Evolutionary conservation across 2,888 invertebrate species (phyloP).

Genomic region (Gymnocheta viridis): DNA sequence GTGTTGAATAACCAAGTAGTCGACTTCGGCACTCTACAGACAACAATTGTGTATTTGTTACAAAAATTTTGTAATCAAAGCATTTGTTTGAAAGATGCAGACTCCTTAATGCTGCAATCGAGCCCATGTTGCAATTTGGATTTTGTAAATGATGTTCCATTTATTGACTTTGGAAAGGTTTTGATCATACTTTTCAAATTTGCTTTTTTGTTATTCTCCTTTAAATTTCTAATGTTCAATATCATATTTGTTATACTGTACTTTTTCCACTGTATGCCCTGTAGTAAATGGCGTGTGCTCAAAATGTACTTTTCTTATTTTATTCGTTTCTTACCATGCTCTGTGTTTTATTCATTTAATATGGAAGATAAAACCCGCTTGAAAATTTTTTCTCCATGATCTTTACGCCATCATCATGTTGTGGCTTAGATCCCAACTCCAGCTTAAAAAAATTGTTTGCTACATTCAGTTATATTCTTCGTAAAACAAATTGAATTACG

Average conservation of each 20-base stretch:
- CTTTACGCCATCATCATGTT: slow-evolving; percentile 36
- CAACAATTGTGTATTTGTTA: too few species aligned
- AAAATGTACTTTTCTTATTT: slow-evolving; percentile 29
- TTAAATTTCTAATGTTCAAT: background rate
- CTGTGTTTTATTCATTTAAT: background rate
- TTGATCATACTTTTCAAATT: too few species aligned
- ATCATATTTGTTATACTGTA: background rate
- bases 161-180: too few species aligned
- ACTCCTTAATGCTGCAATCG: too few species aligned
- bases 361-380: slow-evolving; percentile 52
- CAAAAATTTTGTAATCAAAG: too few species aligned
- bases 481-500: slow-evolving; percentile 20
- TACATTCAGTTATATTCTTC: background rate
- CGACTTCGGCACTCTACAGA: too few species aligned
- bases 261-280: background rate
- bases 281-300: slow-evolving; percentile 56
- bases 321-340: slow-evolving; percentile 26
- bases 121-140: too few species aligned
- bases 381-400: slow-evolving; percentile 1
- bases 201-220: background rate
- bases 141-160: too few species aligned
- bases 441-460: background rate
- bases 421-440: slow-evolving; percentile 18
- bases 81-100: too few species aligned
- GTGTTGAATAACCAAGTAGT: too few species aligned